A percentile compares a stretch with the other conserved stretches of the same genome.
These are phyloP conservation scores for Tricholauxania praeusta DNA, from an alignment of 2,888 invertebrate species.

Conservation along the genomic window DNA sequence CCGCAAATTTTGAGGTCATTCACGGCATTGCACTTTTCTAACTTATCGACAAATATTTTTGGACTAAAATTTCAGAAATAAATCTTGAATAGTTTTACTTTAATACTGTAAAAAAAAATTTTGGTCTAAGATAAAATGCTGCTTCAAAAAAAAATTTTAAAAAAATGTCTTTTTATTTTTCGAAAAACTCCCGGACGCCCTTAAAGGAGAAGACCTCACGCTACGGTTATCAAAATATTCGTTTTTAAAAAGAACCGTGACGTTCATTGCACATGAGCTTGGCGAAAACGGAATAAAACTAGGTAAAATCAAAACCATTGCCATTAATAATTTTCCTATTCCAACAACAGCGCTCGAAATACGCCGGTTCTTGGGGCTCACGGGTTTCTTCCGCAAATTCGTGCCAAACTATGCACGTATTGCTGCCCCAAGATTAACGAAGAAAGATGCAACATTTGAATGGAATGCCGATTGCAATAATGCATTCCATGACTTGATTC, in stretches of 20 bases:
- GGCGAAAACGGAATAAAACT: neutral
- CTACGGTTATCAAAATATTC: conserved; percentile 18
- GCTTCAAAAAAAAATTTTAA: too few species aligned
- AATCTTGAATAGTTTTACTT: too few species aligned
- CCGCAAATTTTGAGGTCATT: too few species aligned
- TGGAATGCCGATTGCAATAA: neutral
- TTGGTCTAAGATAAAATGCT: too few species aligned
- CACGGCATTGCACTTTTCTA: too few species aligned
- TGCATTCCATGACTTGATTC: neutral
- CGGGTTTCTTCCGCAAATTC: conserved; percentile 44
- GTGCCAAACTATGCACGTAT: conserved; percentile 45
- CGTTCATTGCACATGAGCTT: conserved; percentile 9
- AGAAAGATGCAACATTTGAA: conserved; percentile 16
- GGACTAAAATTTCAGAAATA: too few species aligned
- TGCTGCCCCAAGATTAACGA: conserved; percentile 46
- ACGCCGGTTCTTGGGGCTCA: conserved; percentile 54
- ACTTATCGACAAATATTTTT: too few species aligned
- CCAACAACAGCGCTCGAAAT: conserved; percentile 51
- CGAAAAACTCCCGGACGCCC: too few species aligned
- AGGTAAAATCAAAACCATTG: conserved; percentile 44
- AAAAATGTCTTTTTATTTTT: too few species aligned
- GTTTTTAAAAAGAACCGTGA: neutral
- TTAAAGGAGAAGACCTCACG: conserved; percentile 34
- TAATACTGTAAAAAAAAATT: too few species aligned
- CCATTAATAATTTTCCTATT: conserved; percentile 47